Conservation (phyloP, 2,113 vertebrate species). For the Emberiza fucata region DNA sequence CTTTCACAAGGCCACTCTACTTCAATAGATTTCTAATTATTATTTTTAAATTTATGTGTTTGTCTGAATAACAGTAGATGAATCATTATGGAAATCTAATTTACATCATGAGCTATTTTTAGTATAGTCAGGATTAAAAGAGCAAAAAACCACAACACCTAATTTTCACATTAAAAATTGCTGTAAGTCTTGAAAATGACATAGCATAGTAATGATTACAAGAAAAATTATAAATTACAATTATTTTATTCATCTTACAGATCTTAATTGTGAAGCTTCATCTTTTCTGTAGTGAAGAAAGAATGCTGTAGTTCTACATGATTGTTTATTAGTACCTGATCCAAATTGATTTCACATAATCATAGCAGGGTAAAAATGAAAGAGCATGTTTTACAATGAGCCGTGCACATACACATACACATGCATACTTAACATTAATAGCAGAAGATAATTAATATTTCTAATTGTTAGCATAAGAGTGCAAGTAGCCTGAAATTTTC, state of each 20-base stretch:
- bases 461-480: background rate
- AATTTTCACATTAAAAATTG: conserved; percentile 24
- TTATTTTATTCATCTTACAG: background rate
- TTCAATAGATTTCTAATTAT: conserved; percentile 7
- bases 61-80: background rate
- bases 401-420: background rate
- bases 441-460: background rate
- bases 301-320: background rate
- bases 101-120: background rate
- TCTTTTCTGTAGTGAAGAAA: background rate
- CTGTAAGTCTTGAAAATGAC: background rate
- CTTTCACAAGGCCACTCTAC: background rate
- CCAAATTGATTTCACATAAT: background rate
- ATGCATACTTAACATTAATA: background rate
- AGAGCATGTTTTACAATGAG: background rate
- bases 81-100: background rate
- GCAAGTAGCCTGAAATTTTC: background rate
- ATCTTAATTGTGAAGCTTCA: conserved; percentile 1
- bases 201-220: background rate
- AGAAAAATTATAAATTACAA: background rate
- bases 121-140: background rate
- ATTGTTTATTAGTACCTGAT: background rate
- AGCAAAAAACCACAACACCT: background rate
- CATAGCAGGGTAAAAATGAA: background rate
- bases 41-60: background rate